Percentiles rank a stretch among this genome's conserved stretches.
These are phyloP conservation scores for Magallana angulata DNA, from an alignment of 1,140 invertebrate genomes.

Conservation along the genomic window DNA sequence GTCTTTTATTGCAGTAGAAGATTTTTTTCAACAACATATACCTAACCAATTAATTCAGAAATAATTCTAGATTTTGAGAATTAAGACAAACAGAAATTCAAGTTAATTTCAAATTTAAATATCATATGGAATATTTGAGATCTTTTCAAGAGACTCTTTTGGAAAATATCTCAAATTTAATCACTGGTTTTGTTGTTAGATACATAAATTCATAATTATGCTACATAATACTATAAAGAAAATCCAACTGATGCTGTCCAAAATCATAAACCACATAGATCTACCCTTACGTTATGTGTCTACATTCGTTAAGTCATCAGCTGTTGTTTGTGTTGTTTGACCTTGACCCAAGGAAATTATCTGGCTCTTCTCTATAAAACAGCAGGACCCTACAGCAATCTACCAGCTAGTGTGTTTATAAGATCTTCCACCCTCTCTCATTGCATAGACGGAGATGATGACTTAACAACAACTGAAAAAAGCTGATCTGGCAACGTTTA, in stretches of 20 bases:
- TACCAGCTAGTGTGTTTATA: background rate
- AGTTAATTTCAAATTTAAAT: too few relatives aligned
- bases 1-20: too few relatives aligned
- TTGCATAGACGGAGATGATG: background rate
- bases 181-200: too few relatives aligned
- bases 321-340: conserved; percentile 11
- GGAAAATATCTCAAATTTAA: too few relatives aligned
- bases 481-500: background rate
- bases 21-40: too few relatives aligned
- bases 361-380: background rate
- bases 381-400: background rate
- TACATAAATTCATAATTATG: too few relatives aligned
- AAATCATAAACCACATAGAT: background rate
- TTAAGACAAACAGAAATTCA: too few relatives aligned
- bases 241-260: background rate
- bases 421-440: conserved; percentile 5
- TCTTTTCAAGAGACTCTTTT: too few relatives aligned
- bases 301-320: background rate
- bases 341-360: background rate
- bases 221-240: too few relatives aligned
- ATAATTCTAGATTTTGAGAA: too few relatives aligned
- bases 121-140: too few relatives aligned
- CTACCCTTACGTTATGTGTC: background rate
- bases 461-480: background rate
- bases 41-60: too few relatives aligned